Base-by-base conservation (phyloP, 1,140 invertebrate genomes). In the Laupala kohalensis region DNA sequence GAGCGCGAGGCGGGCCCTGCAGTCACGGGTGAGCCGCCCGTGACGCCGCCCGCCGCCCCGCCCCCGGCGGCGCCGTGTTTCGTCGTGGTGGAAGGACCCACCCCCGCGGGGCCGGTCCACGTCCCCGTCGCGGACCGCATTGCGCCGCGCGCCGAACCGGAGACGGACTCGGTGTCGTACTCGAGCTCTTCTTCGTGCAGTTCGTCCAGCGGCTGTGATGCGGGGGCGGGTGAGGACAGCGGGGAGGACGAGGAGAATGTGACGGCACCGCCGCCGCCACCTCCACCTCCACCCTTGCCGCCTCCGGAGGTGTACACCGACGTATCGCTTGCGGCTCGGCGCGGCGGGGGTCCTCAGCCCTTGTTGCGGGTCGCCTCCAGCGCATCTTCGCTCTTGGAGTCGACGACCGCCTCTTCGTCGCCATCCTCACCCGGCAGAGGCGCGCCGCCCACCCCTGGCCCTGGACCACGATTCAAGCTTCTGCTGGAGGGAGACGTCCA, bases 401-500 rank as follows among this genome's bases (percentile, higher is more conserved):
- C 53, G 69, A 29, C 24, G 53, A 62, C 69, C 1, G 37, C 69
- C 12, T 64, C 67, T 19, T 68, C 29, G 27, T 29, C 67, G n/a
- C 23, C 29, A n/a, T 68, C 27, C 23, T 19, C 29, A 4, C n/a
- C 15, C 12, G 23, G 25, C 23, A 19, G 30, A 28, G 65, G 25
- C 6, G n/a, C 30, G 23, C 64, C 24, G 4, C 63, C 73, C 74
- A 6, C 62, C 19, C 69, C 72, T 78, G 77, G 24, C 82, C 84
- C 81, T 3, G 89, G 89, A 0, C 88, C 88, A 0, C 82, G 88
- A 27, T 92, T 90, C 79, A 93, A 92, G 78, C 83, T 92, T 6
- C 84, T 92, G 28, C 83, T 85, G 15, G 90, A 93, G 72, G 91
- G 90, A 0, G 88, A 91, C 70, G 85, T 92, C 25, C 88, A 90